These are phyloP conservation scores for Pseudopodoces humilis DNA, from an alignment of 2,113 vertebrate genomes.

Conservation along the genomic window DNA sequence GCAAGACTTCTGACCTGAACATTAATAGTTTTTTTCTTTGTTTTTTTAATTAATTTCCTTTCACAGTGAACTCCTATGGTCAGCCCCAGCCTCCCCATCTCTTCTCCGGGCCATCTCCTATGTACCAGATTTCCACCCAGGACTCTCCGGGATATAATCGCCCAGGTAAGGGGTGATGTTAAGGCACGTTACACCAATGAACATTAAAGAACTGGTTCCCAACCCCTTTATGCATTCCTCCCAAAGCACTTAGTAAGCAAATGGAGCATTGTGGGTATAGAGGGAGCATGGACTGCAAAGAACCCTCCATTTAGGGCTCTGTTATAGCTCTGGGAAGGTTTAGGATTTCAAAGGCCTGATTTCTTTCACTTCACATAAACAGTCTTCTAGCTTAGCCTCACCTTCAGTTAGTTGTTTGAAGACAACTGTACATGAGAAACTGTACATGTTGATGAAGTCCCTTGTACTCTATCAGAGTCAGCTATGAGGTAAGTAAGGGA, in stretches of 20 bases:
- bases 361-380: neutral
- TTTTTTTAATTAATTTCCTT: slow-evolving; percentile 5
- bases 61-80: slow-evolving; percentile 79
- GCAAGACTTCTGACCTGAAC: neutral
- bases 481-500: neutral
- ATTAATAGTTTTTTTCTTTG: neutral
- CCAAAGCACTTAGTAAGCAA: neutral
- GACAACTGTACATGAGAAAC: neutral
- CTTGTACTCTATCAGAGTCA: neutral
- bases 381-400: neutral
- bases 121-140: slow-evolving; percentile 79
- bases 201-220: neutral
- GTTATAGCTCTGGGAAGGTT: neutral
- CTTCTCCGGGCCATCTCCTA: slow-evolving; percentile 79
- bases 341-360: neutral
- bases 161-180: slow-evolving; percentile 67
- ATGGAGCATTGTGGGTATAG: neutral
- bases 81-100: slow-evolving; percentile 79
- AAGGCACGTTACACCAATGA: neutral
- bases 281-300: neutral
- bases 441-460: neutral
- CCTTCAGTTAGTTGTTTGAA: neutral
- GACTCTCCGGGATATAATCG: slow-evolving; percentile 80
- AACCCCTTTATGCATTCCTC: neutral
- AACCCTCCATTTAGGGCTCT: neutral